These are phyloP conservation scores for Andinoacara biseriatus DNA, from an alignment of 2,113 vertebrate genomes.

Conservation along the genomic window DNA sequence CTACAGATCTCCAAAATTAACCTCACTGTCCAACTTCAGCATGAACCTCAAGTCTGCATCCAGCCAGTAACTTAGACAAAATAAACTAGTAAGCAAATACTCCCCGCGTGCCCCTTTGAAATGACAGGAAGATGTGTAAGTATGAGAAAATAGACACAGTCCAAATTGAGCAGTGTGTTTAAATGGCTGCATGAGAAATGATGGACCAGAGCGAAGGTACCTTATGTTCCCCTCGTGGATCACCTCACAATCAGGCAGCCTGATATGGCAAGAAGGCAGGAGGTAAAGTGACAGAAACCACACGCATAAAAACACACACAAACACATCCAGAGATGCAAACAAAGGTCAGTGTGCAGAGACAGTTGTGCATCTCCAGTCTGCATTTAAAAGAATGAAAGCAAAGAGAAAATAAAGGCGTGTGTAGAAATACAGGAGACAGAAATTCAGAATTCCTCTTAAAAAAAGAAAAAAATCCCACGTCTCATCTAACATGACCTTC, in stretches of 20 bases:
- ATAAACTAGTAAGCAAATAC: neutral
- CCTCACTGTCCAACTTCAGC: neutral
- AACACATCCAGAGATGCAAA: conserved; percentile 25
- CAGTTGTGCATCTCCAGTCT: conserved; percentile 5
- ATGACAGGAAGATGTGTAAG: neutral
- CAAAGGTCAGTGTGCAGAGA: conserved; percentile 56
- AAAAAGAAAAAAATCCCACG: neutral
- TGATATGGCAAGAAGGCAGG: conserved; percentile 78
- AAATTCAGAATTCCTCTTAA: neutral
- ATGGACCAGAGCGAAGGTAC: conserved; percentile 76
- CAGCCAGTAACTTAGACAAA: neutral
- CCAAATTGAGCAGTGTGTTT: neutral
- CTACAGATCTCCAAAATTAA: neutral
- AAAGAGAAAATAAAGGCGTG: neutral
- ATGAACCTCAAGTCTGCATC: neutral
- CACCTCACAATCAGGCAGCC: conserved; percentile 84
- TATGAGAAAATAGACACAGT: neutral
- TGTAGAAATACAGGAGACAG: neutral
- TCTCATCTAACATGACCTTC: neutral
- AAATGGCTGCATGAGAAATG: conserved; percentile 23
- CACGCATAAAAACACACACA: conserved; percentile 16
- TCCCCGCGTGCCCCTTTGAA: neutral
- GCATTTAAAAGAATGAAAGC: neutral
- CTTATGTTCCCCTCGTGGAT: conserved; percentile 82
- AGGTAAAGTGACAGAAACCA: conserved; percentile 58